phyloP scores from a whole-genome alignment of 2,113 vertebrate genomes.

The Indri indri region DNA sequence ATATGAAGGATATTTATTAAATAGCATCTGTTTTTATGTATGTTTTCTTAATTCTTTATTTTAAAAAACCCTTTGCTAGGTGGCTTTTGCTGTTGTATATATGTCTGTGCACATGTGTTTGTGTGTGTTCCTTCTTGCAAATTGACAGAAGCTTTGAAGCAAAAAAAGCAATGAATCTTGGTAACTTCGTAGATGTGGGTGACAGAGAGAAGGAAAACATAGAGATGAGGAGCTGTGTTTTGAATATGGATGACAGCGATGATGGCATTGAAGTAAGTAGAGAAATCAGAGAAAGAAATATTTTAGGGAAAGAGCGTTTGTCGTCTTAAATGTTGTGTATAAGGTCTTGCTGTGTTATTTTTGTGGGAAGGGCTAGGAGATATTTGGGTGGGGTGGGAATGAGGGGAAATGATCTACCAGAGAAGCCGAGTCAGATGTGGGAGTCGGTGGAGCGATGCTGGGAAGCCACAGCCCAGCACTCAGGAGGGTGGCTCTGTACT shows the following conservation, averaged over 20 bases:
- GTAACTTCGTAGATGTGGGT: not conserved
- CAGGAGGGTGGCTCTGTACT: rapidly evolving
- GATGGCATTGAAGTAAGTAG: not conserved
- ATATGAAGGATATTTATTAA: not conserved
- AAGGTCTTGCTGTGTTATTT: not conserved
- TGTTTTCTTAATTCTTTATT: not conserved
- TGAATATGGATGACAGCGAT: not conserved
- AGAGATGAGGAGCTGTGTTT: not conserved
- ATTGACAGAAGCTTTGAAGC: not conserved
- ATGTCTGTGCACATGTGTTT: not conserved
- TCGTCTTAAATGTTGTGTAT: not conserved
- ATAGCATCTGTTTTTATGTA: not conserved
- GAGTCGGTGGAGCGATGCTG: rapidly evolving
- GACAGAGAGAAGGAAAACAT: not conserved
- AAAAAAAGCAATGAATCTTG: not conserved
- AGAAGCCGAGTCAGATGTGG: rapidly evolving
- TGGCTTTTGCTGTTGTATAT: not conserved
- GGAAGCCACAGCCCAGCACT: not conserved
- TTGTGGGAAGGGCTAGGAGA: not conserved
- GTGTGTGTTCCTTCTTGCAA: not conserved
- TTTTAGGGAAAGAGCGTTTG: not conserved
- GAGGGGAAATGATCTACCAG: not conserved
- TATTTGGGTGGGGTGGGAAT: not conserved
- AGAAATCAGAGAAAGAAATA: not conserved
- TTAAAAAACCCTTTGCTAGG: not conserved